phyloP scores from a whole-genome alignment of 2,113 vertebrate genomes.

The Oncorhynchus nerka region DNA sequence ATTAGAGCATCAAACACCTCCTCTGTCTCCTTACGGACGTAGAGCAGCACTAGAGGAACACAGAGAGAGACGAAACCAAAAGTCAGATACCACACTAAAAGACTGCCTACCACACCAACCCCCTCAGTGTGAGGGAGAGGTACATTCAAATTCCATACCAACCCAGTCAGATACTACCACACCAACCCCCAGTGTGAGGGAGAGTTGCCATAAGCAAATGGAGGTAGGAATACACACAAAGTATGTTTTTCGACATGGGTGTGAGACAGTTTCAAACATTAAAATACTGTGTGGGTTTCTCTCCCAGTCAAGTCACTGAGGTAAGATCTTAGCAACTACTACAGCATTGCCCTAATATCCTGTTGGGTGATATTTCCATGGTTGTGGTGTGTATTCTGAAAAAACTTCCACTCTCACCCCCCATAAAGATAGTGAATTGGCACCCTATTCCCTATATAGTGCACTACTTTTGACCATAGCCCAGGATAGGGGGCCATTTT shows the following conservation, averaged over 20 bases:
- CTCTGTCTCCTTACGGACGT: conserved; percentile 81
- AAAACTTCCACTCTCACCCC: neutral
- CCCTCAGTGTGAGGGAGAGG: neutral
- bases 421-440: neutral
- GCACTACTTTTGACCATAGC: too few relatives aligned
- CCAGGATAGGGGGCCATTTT: too few relatives aligned
- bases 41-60: conserved; percentile 75
- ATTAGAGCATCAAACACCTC: conserved; percentile 87
- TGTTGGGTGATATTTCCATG: neutral
- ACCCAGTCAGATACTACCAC: neutral
- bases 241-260: neutral
- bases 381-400: neutral
- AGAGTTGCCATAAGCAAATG: neutral
- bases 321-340: neutral
- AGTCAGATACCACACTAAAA: neutral
- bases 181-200: neutral
- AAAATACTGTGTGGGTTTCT: neutral
- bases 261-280: neutral
- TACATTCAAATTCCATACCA: too few relatives aligned
- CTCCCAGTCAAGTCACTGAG: neutral
- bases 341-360: neutral
- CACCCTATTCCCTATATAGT: neutral
- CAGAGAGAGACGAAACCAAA: neutral
- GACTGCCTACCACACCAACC: neutral
- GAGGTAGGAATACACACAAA: neutral